Base-by-base conservation (phyloP, 2,797 vertebrate genomes). In the Spondyliosoma cantharus region DNA sequence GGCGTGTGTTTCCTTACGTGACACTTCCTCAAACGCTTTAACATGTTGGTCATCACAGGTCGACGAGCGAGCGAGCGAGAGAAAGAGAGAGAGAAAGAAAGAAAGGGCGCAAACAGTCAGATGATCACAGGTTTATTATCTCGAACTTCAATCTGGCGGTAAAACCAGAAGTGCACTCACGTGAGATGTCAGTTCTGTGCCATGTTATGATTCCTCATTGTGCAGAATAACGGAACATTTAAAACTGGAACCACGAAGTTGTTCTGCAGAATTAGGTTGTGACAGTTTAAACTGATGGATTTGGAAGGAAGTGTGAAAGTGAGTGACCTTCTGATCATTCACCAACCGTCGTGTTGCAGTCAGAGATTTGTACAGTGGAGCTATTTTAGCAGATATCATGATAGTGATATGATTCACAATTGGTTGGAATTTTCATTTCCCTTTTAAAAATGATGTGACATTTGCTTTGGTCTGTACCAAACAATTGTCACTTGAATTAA, bases 131-230 rank as follows among this genome's bases (percentile, higher is more conserved):
- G 20, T 56, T 60, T 50, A n/a, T 45, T 17, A 43, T 46, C 17
- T 54, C 4, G 22, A 48, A 5, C 6, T 46, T 32, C 43, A 14
- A 58, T 50, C 20, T 15, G 7, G 6, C 29, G 17, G 32, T 22
- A 43, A 56, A 66, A 75, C 20, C 14, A 25, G 48, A 71, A 32
- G 72, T 22, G 54, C 54, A n/a, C 49, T 11, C 19, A 19, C 9
- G 9, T 2, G 13, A 17, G 13, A 43, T 49, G 50, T 43, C 17
- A 43, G 7, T 52, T 43, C 7, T 4, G 2, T 11, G 22, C 12
- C 11, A 8, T 13, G 6, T 37, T 37, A 2, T 29, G 52, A 17
- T 11, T 0, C 15, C 19, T 69, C 24, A 20, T 22, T 32, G 37
- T 1, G 4, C 15, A 48, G 1, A 42, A 48, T 46, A 17, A 37